Base-by-base conservation (phyloP, 2,113 vertebrate genomes). In the Tringa solitaria region DNA sequence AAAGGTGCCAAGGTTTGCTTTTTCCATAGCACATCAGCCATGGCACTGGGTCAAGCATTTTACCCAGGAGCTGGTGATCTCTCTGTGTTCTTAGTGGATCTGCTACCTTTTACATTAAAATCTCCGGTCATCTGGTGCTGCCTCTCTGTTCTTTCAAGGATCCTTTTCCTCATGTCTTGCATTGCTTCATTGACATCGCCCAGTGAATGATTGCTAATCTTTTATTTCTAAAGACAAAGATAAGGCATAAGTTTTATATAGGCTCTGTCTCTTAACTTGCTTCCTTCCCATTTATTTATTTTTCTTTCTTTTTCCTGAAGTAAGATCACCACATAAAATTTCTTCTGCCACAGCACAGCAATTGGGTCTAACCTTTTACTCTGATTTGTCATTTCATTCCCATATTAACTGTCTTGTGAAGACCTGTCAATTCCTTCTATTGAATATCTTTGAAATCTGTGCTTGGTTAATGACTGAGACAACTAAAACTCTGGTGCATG, bases 401-500 rank as follows among this genome's bases (percentile, higher is more conserved):
- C 51, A 19, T 80, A 87, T 81, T 85, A 91, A 92, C 50, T 78
- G 19, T 60, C 46, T 75, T 91, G 61, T 46, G 84, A 94, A 95
- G 76, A 92, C 48, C 33, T 70, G 39, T 85, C 35, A 6, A 74
- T 95, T 93, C 35, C 85, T 51, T 77, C 88, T 92, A 94, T 75
- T 87, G 85, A 95, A 89, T 51, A 77, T n/a, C 59, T 85, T 76
- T 92, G 65, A 82, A 94, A 87, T 95, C 72, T 87, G 39, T 88
- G 43, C 48, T 79, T 92, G 45, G 51, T 45, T 95, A 96, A 97
- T 81, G 68, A 76, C 17, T 83, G 46, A 75, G 33, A 46, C 46
- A 89, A 77, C 59, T 84, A 92, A 96, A 93, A 86, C 72, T 90
- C 51, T 60, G 39, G 32, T 88, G 56, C 26, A 60, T 41, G 51